Base-by-base conservation (phyloP, 2,888 invertebrate species). In the Lasioglossum villosulum region DNA sequence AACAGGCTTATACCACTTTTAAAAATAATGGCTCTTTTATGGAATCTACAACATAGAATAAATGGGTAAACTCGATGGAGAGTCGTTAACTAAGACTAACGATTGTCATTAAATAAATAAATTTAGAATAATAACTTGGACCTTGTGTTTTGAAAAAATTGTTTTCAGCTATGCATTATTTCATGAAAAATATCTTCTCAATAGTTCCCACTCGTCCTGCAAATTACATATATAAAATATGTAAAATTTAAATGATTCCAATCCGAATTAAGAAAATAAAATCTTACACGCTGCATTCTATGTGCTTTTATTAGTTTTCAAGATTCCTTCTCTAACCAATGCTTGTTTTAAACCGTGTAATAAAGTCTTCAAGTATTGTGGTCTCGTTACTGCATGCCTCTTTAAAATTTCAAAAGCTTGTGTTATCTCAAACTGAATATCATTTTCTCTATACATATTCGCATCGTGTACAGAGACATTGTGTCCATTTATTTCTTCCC, bases 71-170 rank as follows among this genome's bases (percentile, higher is more conserved):
- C 66, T 66, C 34, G 10, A 66, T 66, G 34, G 34, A 37, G 19
- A 34, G 66, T 66, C 8, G 19, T 34, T 66, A 23, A 66, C 34
- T 66, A 66, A 37, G 34, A 66, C 10, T 66, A 34, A 34, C 30
- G 63, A 63, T 63, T 30, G 66, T 37, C 23, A 66, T 66, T 34
- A 66, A 30, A 66, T 66, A 66, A 23, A 66, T 34, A 37, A 66
- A 37, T 66, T 66, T 6, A 66, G 34, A 66, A 66, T 66, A 66
- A 34, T 37, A 66, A 66, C 66, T 66, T 66, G 66, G 66, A 66
- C 66, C 66, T 66, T 23, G 30, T 6, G 34, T 66, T 66, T 66
- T 37, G 30, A 19, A 66, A 34, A 66, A 63, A 63, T 63, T 66
- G 34, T 34, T 30, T 66, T 23, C 66, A 66, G 66, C 34, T 34